Conservation (phyloP, 2,888 invertebrate genomes). For the Cerastis leucographa region DNA sequence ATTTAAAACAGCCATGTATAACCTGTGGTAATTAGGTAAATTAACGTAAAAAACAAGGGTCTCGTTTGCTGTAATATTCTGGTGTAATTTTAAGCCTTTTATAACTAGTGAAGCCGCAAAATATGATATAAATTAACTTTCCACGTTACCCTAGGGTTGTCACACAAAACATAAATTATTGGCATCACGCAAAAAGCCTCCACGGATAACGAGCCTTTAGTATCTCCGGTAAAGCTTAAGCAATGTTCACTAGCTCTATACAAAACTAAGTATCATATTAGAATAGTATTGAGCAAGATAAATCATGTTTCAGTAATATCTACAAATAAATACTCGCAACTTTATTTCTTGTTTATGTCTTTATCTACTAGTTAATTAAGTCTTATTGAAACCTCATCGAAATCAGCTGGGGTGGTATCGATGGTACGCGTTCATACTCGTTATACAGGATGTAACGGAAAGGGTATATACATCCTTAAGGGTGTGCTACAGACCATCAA, state of each 20-base stretch:
- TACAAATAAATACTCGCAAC: too few relatives aligned
- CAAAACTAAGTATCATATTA: neutral
- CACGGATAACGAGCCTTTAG: neutral
- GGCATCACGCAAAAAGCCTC: neutral
- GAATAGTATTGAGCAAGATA: too few relatives aligned
- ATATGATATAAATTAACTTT: constrained; percentile 19
- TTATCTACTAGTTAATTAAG: neutral
- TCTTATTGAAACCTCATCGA: too few relatives aligned
- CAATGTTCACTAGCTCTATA: neutral
- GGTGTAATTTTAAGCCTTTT: constrained; percentile 7
- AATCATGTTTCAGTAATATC: too few relatives aligned
- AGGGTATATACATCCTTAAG: too few relatives aligned
- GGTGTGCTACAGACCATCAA: too few relatives aligned
- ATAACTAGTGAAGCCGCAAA: constrained; percentile 3
- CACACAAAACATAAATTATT: neutral
- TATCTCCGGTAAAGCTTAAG: neutral
- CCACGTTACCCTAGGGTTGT: constrained; percentile 12
- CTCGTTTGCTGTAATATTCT: constrained; percentile 6
- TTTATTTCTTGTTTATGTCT: too few relatives aligned
- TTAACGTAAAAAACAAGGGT: constrained; percentile 2
- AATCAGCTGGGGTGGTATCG: neutral
- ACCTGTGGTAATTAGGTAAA: neutral
- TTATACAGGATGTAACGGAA: too few relatives aligned
- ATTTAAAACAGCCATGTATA: too few relatives aligned
- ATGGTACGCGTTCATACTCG: too few relatives aligned